Evolutionary conservation across 2,797 vertebrate species (phyloP).

Genomic region (Syngnathus acus): DNA sequence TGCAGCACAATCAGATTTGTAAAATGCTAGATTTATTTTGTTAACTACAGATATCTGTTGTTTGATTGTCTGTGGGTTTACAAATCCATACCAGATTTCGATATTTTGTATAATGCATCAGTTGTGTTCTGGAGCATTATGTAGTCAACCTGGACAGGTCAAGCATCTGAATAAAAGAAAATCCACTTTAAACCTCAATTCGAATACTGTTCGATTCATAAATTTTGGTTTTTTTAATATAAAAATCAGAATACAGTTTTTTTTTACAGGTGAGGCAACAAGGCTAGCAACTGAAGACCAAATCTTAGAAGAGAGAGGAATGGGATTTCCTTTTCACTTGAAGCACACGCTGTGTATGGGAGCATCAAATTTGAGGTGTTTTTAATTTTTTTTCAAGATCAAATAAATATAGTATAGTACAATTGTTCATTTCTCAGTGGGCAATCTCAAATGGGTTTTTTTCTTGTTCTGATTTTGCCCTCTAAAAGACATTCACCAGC

Average conservation of each 20-base stretch:
- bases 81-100: neutral
- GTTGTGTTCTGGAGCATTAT: neutral
- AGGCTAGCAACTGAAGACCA: neutral
- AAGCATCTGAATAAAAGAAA: neutral
- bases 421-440: neutral
- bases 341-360: neutral
- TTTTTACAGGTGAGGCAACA: slow-evolving; percentile 14
- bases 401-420: neutral
- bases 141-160: slow-evolving; percentile 17
- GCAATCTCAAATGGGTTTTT: slow-evolving; percentile 17
- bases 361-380: neutral
- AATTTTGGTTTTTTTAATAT: neutral
- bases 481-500: slow-evolving; percentile 39
- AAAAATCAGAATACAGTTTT: slow-evolving; percentile 32
- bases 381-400: neutral
- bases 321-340: neutral
- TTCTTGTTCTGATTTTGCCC: slow-evolving; percentile 30
- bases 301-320: neutral
- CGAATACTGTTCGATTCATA: slow-evolving; percentile 25
- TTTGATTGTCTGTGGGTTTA: neutral
- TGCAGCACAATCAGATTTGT: slow-evolving; percentile 34
- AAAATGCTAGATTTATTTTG: neutral
- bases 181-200: neutral
- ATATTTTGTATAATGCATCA: neutral
- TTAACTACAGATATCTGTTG: neutral